A percentile compares a stretch with the other conserved stretches of the same genome.
Conservation (phyloP, 2,888 invertebrate genomes). For the Entomobrya multifasciata region DNA sequence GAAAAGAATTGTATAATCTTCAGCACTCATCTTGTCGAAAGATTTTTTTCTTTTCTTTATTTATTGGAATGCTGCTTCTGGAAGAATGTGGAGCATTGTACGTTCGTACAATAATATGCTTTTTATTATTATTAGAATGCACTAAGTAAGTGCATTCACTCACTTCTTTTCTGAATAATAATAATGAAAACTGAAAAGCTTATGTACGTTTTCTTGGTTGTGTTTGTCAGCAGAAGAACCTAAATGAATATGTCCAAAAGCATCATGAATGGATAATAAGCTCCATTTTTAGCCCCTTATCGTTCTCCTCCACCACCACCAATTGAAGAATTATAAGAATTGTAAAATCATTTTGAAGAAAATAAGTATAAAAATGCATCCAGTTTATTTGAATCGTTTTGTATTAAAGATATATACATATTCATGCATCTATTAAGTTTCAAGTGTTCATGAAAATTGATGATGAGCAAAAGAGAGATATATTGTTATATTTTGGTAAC, state of each 20-base stretch:
- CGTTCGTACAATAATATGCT: conserved; percentile 48
- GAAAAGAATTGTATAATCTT: conserved; percentile 31
- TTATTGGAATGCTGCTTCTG: conserved; percentile 49
- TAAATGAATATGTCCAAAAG: not conserved
- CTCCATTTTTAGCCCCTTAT: conserved; percentile 53
- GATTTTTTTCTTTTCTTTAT: conserved; percentile 26
- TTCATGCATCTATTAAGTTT: conserved; percentile 15
- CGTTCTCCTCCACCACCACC: too few species aligned
- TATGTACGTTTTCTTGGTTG: conserved; percentile 40
- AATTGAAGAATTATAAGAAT: not conserved
- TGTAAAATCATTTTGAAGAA: conserved; percentile 26
- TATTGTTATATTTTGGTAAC: not conserved
- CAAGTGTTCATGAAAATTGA: conserved; percentile 9
- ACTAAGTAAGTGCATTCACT: conserved; percentile 49
- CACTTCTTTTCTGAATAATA: not conserved
- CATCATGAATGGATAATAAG: conserved; percentile 53
- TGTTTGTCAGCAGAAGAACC: conserved; percentile 21
- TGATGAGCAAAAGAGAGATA: conserved; percentile 29
- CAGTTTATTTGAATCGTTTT: too few species aligned
- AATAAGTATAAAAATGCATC: too few species aligned
- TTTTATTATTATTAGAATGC: conserved; percentile 34
- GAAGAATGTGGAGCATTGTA: conserved; percentile 61
- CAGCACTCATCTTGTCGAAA: conserved; percentile 42
- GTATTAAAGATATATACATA: too few species aligned
- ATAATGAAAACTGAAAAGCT: conserved; percentile 33